These are phyloP conservation scores for Prunella strophiata DNA, from an alignment of 2,797 vertebrate species.

Conservation along the genomic window DNA sequence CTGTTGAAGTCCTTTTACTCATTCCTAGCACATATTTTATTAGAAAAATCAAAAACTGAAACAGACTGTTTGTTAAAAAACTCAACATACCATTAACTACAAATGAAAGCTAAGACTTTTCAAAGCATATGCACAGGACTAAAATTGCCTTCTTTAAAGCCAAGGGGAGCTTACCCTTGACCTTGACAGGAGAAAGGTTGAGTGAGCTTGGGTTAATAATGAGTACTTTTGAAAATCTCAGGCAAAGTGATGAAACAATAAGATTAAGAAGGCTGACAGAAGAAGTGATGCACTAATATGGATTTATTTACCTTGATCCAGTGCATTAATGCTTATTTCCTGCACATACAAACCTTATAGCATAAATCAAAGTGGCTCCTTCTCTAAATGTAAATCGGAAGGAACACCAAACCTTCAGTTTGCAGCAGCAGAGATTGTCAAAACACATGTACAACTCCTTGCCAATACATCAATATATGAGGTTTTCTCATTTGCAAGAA, in stretches of 20 bases:
- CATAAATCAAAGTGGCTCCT: slow-evolving; percentile 27
- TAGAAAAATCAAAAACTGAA: not conserved
- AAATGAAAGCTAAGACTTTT: slow-evolving; percentile 26
- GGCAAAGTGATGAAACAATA: slow-evolving; percentile 38
- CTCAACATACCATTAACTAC: not conserved
- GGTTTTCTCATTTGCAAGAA: not conserved
- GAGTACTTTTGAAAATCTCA: slow-evolving; percentile 18
- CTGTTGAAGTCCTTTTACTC: not conserved
- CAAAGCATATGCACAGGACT: slow-evolving; percentile 8
- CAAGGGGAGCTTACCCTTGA: slow-evolving; percentile 18
- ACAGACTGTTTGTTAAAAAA: not conserved
- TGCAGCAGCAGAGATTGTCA: not conserved
- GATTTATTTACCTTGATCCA: slow-evolving; percentile 14
- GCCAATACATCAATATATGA: not conserved
- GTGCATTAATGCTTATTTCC: slow-evolving; percentile 41
- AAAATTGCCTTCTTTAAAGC: not conserved
- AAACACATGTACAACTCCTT: not conserved
- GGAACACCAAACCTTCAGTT: not conserved
- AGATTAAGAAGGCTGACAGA: slow-evolving; percentile 41
- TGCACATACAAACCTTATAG: not conserved
- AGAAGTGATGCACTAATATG: not conserved
- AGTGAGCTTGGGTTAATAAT: not conserved
- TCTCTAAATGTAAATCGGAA: not conserved
- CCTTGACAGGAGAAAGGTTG: not conserved
- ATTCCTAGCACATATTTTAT: not conserved